Evolutionary conservation across 2,797 vertebrate species (phyloP).

Genomic region (Aphelocoma californica): DNA sequence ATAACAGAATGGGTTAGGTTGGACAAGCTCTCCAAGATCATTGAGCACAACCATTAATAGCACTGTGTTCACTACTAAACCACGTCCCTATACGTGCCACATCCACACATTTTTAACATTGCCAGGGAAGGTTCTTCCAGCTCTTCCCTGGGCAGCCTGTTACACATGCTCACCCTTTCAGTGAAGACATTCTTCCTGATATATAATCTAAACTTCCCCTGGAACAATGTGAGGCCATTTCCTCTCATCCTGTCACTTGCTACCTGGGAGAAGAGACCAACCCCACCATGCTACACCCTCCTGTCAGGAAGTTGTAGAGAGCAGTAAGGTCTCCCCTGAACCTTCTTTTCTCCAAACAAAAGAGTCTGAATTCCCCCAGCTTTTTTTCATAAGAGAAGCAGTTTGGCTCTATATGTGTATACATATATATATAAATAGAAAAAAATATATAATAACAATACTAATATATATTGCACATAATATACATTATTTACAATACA

Average conservation of each 20-base stretch:
- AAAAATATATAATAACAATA: neutral
- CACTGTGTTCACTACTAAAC: rapidly evolving
- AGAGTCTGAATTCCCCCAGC: neutral
- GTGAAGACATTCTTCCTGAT: too few relatives aligned
- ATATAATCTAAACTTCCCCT: neutral
- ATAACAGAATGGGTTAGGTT: neutral
- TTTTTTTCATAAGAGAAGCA: neutral
- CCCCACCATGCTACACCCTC: rapidly evolving
- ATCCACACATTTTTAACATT: neutral
- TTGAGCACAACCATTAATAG: neutral
- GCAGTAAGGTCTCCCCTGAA: neutral
- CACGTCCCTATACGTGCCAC: neutral
- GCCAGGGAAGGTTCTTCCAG: too few relatives aligned
- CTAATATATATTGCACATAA: neutral
- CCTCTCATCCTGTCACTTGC: neutral
- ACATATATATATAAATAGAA: rapidly evolving
- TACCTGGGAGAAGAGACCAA: neutral
- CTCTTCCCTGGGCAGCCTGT: neutral
- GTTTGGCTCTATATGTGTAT: neutral
- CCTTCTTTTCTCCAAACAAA: neutral
- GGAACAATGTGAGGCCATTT: neutral
- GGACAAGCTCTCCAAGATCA: neutral
- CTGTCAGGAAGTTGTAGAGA: neutral
- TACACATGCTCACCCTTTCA: neutral
- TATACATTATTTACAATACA: too few relatives aligned